phyloP scores from a whole-genome alignment of 2,797 vertebrate species.

The Halcyon badia region DNA sequence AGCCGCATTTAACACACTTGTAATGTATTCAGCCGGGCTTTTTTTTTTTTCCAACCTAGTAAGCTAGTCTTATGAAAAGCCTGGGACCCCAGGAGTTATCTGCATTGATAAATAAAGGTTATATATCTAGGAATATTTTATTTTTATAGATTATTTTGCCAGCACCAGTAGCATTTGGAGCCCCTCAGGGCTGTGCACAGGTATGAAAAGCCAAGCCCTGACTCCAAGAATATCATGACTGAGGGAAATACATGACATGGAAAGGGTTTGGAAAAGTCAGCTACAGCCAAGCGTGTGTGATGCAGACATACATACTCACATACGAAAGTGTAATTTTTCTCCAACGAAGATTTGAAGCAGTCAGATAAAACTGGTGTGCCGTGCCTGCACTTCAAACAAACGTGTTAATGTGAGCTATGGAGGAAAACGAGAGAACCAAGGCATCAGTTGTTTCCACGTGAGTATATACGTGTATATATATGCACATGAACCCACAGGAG shows the following conservation, averaged over 20 bases:
- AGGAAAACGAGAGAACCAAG: background rate
- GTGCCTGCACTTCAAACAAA: background rate
- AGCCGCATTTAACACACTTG: constrained; percentile 30
- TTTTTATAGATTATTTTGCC: background rate
- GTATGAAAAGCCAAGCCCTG: background rate
- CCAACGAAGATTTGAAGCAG: background rate
- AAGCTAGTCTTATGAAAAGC: constrained; percentile 15
- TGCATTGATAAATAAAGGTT: background rate
- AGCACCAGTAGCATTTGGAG: background rate
- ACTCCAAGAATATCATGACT: background rate
- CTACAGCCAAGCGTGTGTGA: background rate
- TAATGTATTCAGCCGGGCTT: background rate
- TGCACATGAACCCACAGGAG: background rate
- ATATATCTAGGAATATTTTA: background rate
- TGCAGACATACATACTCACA: background rate
- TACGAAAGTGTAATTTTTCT: background rate
- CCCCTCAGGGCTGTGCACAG: background rate
- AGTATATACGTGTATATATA: background rate
- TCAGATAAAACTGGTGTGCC: background rate
- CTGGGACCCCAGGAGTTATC: background rate
- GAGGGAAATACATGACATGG: background rate
- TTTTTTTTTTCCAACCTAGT: background rate
- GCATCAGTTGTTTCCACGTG: rapidly evolving
- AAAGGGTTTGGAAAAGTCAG: background rate
- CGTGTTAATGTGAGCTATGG: background rate